Evolutionary conservation across 2,113 vertebrate genomes (phyloP).

Genomic region (Turdus rufiventris): DNA sequence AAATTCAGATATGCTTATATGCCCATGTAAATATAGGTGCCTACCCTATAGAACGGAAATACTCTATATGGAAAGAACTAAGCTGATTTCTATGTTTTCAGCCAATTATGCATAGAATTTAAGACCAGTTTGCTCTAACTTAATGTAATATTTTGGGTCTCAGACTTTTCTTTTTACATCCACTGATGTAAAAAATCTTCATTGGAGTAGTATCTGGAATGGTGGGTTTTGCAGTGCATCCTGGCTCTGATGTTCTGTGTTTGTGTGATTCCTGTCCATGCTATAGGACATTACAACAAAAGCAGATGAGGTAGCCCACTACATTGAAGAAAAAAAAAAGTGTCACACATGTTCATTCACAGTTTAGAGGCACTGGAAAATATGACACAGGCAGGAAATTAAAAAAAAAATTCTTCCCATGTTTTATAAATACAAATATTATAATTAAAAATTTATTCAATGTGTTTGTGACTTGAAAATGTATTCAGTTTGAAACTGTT

Average conservation of each 20-base stretch:
- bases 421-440: neutral
- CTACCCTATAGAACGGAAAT: neutral
- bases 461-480: neutral
- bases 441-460: neutral
- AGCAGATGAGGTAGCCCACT: neutral
- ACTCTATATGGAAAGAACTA: neutral
- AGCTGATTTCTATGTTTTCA: neutral
- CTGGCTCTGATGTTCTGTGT: neutral
- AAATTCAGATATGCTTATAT: conserved; percentile 56
- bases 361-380: neutral
- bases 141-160: neutral
- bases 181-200: neutral
- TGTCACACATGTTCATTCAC: neutral
- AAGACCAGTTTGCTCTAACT: neutral
- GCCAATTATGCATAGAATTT: neutral
- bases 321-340: neutral
- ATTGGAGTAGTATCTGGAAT: neutral
- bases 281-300: neutral
- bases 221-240: neutral
- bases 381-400: neutral
- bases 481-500: neutral
- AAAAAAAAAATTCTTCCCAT: neutral
- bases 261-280: neutral
- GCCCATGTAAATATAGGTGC: neutral
- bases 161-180: neutral